Evolutionary conservation across 2,888 invertebrate genomes (phyloP), one percentile per base, ranked within the genome.

Genomic region (Andrena flavipes): DNA sequence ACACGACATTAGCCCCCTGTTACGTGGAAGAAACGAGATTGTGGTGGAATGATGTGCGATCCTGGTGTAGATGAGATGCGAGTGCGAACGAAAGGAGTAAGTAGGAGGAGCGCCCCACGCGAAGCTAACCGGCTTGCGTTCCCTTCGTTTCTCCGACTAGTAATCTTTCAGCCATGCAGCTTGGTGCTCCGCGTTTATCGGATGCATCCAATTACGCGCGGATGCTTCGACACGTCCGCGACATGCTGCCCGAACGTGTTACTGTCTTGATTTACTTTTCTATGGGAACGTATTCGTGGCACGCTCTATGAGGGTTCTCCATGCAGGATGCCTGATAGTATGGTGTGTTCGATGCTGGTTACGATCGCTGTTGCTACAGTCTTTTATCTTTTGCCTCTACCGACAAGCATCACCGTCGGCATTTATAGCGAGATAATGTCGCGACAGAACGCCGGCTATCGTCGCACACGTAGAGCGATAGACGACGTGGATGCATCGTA

Each of bases 391-490:
- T 30, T 30, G 54, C 29, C 23, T 48, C 79, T 79, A 74, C 42
- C 75, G 69, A 33, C 78, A 64, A 75, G 63, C 69, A 26, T 56
- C 42, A 26, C 16, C 30, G 49, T 33, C 78, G 78, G 63, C 26
- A 78, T 67, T 59, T 35, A 64, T 8, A 48, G 23, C 20, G 35
- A 26, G 49, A 48, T 56, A 54, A 62, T 42, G 42, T 63, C 56
- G 68, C 74, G 65, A 63, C 68, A 63, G 3, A 20, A 23, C n/a
- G 48, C 68, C 78, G 78, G 30, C 78, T 78, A 78, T 75, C 74
- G 78, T 78, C 79, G 79, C 75, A 79, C 79, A 79, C 78, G 74
- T 79, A 74, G 71, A 74, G 59, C 77, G 80, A 77, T 77, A 73
- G 77, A 13, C 76, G 71, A 67, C 67, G 20, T 20, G 64, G 80